These are phyloP conservation scores for Gnathonemus echidnorhynchus DNA, from an alignment of 2,113 vertebrate species.

Conservation along the genomic window DNA sequence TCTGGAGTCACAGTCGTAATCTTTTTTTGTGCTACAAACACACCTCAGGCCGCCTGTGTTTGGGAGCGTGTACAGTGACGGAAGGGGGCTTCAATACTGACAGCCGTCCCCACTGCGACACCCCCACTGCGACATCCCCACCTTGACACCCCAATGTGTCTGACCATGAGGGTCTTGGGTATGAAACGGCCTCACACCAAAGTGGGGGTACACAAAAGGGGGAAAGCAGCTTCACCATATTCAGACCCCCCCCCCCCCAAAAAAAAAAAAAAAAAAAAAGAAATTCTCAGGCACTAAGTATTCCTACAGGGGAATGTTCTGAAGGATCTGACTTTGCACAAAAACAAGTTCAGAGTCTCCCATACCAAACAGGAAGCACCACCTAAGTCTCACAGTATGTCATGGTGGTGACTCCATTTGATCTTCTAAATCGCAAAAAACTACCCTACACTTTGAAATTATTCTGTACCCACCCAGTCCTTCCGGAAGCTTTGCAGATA, in stretches of 20 bases:
- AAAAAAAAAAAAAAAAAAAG: neutral
- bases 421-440: neutral
- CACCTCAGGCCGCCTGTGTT: neutral
- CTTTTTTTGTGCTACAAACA: neutral
- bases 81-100: neutral
- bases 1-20: neutral
- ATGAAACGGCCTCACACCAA: neutral
- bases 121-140: neutral
- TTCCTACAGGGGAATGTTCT: neutral
- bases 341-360: neutral
- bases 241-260: neutral
- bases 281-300: neutral
- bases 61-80: neutral
- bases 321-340: neutral
- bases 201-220: neutral
- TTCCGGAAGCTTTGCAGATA: neutral
- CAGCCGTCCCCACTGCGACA: neutral
- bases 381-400: neutral
- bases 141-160: neutral
- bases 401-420: neutral
- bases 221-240: neutral
- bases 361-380: neutral
- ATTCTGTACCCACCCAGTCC: neutral
- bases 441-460: neutral
- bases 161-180: neutral